Percentiles rank a stretch among this genome's conserved stretches.
phyloP scores from a whole-genome alignment of 2,797 vertebrate genomes.

The Craterocephalus amniculus region DNA sequence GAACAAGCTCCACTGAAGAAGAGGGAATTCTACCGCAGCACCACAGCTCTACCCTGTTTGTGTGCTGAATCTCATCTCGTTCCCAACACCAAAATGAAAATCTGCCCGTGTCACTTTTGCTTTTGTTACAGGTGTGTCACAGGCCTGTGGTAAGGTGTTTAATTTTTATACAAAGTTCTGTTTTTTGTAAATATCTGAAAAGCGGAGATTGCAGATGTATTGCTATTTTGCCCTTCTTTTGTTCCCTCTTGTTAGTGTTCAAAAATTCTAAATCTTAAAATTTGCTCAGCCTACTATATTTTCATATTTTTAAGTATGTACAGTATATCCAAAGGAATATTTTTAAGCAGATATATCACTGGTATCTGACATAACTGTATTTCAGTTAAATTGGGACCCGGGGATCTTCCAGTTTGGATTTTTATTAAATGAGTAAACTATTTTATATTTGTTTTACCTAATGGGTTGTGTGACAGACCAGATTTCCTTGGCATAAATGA shows the following conservation, averaged over 20 bases:
- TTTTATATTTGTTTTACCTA: conserved; percentile 29
- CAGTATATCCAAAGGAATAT: conserved; percentile 62
- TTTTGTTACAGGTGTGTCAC: conserved; percentile 39
- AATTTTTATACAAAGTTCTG: conserved; percentile 58
- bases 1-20: conserved; percentile 62
- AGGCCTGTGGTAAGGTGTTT: conserved; percentile 55
- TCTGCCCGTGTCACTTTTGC: conserved; percentile 41
- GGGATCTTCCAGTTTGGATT: conserved; percentile 34
- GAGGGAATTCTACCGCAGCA: conserved; percentile 56
- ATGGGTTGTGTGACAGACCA: conserved; percentile 3
- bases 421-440: conserved; percentile 17
- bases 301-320: conserved; percentile 67
- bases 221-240: conserved; percentile 19
- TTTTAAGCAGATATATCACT: conserved; percentile 49
- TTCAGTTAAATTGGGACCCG: conserved; percentile 17
- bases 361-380: conserved; percentile 31
- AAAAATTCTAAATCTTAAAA: conserved; percentile 51
- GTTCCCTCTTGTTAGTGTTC: conserved; percentile 30
- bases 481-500: conserved; percentile 8
- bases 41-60: conserved; percentile 71
- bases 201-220: conserved; percentile 61
- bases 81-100: conserved; percentile 12
- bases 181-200: conserved; percentile 67
- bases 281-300: conserved; percentile 52
- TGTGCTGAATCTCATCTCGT: conserved; percentile 62